Evolutionary conservation across 1,140 invertebrate species (phyloP), one percentile per base, ranked within the genome.

Genomic region (Penaeus indicus): DNA sequence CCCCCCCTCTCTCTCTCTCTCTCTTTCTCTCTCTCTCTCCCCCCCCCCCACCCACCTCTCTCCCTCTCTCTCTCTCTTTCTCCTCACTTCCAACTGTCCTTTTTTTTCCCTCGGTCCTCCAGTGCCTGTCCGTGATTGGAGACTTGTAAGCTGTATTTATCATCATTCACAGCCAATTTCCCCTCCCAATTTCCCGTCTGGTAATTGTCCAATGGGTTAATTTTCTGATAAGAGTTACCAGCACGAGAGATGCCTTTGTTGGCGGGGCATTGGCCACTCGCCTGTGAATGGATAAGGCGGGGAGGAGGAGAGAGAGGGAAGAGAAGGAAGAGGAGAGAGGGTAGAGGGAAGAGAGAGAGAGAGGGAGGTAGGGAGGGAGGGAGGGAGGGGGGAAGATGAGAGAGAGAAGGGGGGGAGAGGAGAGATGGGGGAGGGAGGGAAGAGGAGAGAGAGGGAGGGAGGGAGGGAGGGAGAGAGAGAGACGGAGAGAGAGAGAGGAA

Each of bases 161-260:
- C 88, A 89, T 89, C 88, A 89, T 89, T 89, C 88, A 89, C 88
- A 89, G 77, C 88, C 88, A 89, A 89, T 89, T 89, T 89, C 88
- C 88, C 84, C 79, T 86, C 84, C 79, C 88, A 89, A 85, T 89
- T 89, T 89, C 88, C 88, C 88, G 77, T 89, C 84, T 89, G 88
- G 88, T 89, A 89, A 89, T 89, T 89, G 88, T 84, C 77, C 79
- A 89, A 89, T 83, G 88, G 88, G 67, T 85, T 89, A 89, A 89
- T 89, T 89, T 85, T 81, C 84, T 89, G 88, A 89, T 89, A 89
- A 89, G 88, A 13, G 54, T 60, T 42, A 27, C 25, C 60, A 79
- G 81, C 83, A 89, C 61, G 88, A 89, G 84, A 81, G 47, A 32
- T 18, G 16, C 78, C 86, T 77, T 88, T 88, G 79, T 82, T 72